Evolutionary conservation across 1,140 invertebrate genomes (phyloP).

Genomic region (Drosophila repleta): DNA sequence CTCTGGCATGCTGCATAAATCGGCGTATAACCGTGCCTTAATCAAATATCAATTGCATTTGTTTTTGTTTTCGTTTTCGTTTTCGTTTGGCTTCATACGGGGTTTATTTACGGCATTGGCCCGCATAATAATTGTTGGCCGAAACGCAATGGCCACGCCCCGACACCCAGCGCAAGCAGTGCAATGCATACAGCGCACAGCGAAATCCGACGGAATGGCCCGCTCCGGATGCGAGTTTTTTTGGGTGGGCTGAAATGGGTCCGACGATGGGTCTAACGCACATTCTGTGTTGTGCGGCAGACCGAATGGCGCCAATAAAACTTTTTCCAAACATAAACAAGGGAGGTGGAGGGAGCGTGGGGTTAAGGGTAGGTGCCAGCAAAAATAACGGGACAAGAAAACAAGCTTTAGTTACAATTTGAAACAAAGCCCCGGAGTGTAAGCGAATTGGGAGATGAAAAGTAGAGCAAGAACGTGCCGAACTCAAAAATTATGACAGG

Average conservation of each 20-base stretch:
- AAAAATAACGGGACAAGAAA: conserved; percentile 19
- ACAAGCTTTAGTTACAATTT: conserved; percentile 43
- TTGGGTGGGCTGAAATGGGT: too few species aligned
- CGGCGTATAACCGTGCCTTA: conserved; percentile 27
- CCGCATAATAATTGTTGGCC: conserved; percentile 48
- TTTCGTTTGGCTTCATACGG: neutral
- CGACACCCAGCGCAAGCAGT: neutral
- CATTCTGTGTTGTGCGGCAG: conserved; percentile 57
- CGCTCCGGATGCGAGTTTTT: too few species aligned
- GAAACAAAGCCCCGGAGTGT: conserved; percentile 20
- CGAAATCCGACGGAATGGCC: conserved; percentile 28
- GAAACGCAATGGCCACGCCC: conserved; percentile 32
- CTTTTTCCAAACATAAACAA: conserved; percentile 44
- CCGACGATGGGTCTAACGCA: conserved; percentile 26
- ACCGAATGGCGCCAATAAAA: conserved; percentile 77
- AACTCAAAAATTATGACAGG: conserved; percentile 29
- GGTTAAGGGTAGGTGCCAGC: neutral
- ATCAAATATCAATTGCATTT: conserved; percentile 71
- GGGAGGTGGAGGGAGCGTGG: neutral
- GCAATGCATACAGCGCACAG: conserved; percentile 13
- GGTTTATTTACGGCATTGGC: conserved; percentile 22
- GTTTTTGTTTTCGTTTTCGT: too few species aligned
- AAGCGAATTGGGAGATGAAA: conserved; percentile 13
- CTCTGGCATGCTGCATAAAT: too few species aligned
- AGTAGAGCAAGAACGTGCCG: conserved; percentile 32